Base-by-base conservation (phyloP, 1,140 invertebrate genomes). In the Cydia splendana region DNA sequence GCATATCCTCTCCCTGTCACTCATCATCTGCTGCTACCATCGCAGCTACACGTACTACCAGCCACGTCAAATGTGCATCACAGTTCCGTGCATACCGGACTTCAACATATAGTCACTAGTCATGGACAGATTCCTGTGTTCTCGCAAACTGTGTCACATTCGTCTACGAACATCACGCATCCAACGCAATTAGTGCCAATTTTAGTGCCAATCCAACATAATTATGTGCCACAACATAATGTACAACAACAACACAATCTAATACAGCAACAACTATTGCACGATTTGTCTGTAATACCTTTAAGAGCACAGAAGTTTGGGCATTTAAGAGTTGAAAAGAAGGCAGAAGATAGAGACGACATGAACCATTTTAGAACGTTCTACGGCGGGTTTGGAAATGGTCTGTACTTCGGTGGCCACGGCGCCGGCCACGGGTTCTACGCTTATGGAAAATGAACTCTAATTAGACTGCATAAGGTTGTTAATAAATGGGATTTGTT, bases 351-450 rank as follows among this genome's bases (percentile, higher is more conserved):
- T 0, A 81, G 87, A 45, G 84, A 88, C 13, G 84, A 87, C 0
- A 77, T 84, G 30, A 83, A 91, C n/a, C 76, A 76, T 9, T 89
- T 81, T 69, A 78, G 89, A 18, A 88, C 85, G n/a, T 88, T 86
- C 9, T 80, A 87, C 45, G 91, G 91, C 1, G 91, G 91, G 2
- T 91, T 85, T 77, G 91, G 91, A 1, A 85, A 87, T 1, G 90
- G 91, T 0, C 85, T 90, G 81, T 83, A 81, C 6, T 91, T 87
- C 51, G 91, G 89, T 0, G 91, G 91, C 0, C 89, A 91, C 24
- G 91, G 91, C 0, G 87, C 91, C 7, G 91, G 91, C 0, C 91
- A 92, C 62, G 91, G 91, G 0, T 91, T 87, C 75, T 90, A 91
- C 74, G 79, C 86, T 42, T 90, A 87, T 74, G 87, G 87, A 18